These are phyloP conservation scores for Esox niger DNA, from an alignment of 2,113 vertebrate genomes.

Conservation along the genomic window DNA sequence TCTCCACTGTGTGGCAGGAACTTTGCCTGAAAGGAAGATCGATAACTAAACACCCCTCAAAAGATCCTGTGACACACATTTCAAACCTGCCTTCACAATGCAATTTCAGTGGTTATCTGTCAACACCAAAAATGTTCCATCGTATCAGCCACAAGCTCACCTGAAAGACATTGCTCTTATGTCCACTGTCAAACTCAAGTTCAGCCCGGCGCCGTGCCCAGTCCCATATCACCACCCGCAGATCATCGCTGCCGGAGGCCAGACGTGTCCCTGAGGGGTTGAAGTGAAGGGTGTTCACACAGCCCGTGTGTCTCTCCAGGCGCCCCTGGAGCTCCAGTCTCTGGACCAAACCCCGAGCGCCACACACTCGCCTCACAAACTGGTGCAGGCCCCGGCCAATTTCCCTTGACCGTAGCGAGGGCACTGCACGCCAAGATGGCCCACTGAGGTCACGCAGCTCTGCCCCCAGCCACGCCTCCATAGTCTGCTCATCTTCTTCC, in stretches of 20 bases:
- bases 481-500: slow-evolving; percentile 77
- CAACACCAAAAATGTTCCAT: neutral
- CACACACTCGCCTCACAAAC: slow-evolving; percentile 86
- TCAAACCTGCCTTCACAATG: neutral
- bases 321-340: slow-evolving; percentile 86
- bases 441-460: slow-evolving; percentile 80
- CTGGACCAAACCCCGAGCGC: slow-evolving; percentile 87
- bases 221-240: slow-evolving; percentile 93
- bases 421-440: slow-evolving; percentile 81
- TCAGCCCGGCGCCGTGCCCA: slow-evolving; percentile 84
- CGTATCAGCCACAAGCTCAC: slow-evolving; percentile 64
- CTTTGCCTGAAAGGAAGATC: slow-evolving; percentile 79
- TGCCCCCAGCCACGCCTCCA: slow-evolving; percentile 88
- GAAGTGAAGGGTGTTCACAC: slow-evolving; percentile 97
- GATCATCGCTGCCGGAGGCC: slow-evolving; percentile 93
- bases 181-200: slow-evolving; percentile 93
- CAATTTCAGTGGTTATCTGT: neutral
- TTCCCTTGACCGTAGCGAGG: slow-evolving; percentile 81
- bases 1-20: slow-evolving; percentile 96
- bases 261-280: slow-evolving; percentile 91
- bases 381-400: slow-evolving; percentile 77
- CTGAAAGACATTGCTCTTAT: slow-evolving; percentile 98
- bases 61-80: too few species aligned
- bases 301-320: slow-evolving; percentile 88
- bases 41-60: neutral